These are phyloP conservation scores for Zaprionus kolodkinae DNA, from an alignment of 1,140 invertebrate genomes.

Conservation along the genomic window DNA sequence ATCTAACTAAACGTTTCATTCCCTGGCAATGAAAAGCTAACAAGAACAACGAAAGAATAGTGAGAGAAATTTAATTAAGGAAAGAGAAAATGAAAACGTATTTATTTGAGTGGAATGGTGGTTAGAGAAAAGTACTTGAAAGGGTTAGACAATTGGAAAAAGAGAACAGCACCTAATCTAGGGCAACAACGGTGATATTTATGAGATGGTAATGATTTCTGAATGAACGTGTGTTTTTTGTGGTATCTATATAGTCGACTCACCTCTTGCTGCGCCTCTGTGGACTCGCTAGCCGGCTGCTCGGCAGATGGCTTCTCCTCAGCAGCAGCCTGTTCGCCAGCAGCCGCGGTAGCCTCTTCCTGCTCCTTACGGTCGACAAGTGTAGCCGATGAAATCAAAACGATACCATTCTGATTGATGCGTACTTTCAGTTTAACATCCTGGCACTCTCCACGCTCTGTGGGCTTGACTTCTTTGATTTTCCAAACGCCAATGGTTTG, in stretches of 20 bases:
- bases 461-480: constrained; percentile 93
- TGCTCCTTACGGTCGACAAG: constrained; percentile 93
- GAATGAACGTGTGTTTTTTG: neutral
- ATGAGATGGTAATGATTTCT: constrained; percentile 14
- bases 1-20: constrained; percentile 32
- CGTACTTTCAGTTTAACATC: constrained; percentile 98
- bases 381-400: constrained; percentile 93
- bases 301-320: constrained; percentile 77
- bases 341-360: constrained; percentile 85
- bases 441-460: constrained; percentile 93
- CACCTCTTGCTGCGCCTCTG: constrained; percentile 85
- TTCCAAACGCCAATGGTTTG: constrained; percentile 93
- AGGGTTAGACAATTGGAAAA: constrained; percentile 37
- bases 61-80: constrained; percentile 9
- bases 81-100: constrained; percentile 9
- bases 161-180: constrained; percentile 39
- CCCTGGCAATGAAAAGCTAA: constrained; percentile 7
- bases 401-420: constrained; percentile 96
- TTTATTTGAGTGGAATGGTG: constrained; percentile 17
- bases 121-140: constrained; percentile 34
- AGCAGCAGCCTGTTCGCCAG: constrained; percentile 53
- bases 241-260: constrained; percentile 29
- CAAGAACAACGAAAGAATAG: constrained; percentile 18
- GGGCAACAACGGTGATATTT: constrained; percentile 23
- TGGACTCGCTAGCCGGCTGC: constrained; percentile 84